These are phyloP conservation scores for Acrocyrtus sp. DNA, from an alignment of 2,888 invertebrate genomes.

Conservation along the genomic window DNA sequence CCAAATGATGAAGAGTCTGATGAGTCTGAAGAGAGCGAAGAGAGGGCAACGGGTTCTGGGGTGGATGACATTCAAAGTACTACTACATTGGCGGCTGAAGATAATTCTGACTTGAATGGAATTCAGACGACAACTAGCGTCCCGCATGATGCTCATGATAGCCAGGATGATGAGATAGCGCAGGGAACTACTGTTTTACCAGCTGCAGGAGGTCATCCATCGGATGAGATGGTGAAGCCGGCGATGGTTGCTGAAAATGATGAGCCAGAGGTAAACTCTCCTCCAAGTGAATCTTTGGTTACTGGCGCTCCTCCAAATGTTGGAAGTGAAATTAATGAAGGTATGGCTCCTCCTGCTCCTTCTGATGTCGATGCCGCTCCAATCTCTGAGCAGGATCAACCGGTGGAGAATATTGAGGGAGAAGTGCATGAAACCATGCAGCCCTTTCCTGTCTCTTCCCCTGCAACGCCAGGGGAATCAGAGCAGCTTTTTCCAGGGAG, in stretches of 20 bases:
- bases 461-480: conserved; percentile 33
- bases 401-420: not conserved
- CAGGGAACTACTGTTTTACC: not conserved
- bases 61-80: conserved; percentile 17
- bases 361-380: too few species aligned
- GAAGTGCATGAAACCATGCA: conserved; percentile 14
- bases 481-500: too few species aligned
- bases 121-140: not conserved
- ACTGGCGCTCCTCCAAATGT: not conserved
- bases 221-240: not conserved
- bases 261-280: not conserved
- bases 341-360: too few species aligned
- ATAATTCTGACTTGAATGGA: not conserved
- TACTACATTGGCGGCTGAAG: not conserved
- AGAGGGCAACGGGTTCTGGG: not conserved
- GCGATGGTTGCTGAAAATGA: not conserved
- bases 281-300: not conserved
- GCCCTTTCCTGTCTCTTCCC: conserved; percentile 41
- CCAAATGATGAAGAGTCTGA: conserved; percentile 5
- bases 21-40: conserved; percentile 35
- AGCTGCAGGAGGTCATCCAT: not conserved
- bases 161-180: conserved; percentile 17
- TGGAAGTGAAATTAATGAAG: too few species aligned
- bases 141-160: not conserved
- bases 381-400: not conserved